Conservation (phyloP, 1,140 invertebrate genomes). For the Dendroctonus valens region DNA sequence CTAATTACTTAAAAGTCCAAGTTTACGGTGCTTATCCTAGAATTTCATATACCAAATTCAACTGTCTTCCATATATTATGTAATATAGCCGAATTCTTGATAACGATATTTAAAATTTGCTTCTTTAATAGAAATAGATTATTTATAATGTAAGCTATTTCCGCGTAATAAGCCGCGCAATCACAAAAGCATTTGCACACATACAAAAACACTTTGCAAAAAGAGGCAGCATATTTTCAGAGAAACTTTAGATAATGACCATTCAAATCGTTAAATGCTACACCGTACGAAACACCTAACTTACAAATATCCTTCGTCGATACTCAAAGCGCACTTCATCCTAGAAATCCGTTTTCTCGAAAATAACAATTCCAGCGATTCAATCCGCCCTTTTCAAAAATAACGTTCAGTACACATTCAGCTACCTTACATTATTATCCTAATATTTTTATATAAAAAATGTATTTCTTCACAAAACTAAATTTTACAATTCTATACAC, state of each 20-base stretch:
- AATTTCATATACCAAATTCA: neutral
- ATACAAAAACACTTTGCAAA: neutral
- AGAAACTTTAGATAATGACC: neutral
- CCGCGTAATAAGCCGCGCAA: neutral
- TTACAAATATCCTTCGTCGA: constrained; percentile 2
- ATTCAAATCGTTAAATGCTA: neutral
- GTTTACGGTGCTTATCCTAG: no score
- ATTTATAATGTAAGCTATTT: neutral
- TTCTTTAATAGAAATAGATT: neutral
- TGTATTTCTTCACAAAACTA: constrained; percentile 37
- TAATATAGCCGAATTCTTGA: neutral
- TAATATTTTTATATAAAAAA: constrained; percentile 28
- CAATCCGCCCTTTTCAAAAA: constrained; percentile 8
- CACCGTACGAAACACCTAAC: neutral
- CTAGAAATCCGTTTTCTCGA: neutral
- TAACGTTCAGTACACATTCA: constrained; percentile 28
- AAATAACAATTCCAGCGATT: constrained; percentile 6
- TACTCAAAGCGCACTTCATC: neutral
- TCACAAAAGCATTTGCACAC: neutral
- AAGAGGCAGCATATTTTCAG: neutral
- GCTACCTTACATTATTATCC: constrained; percentile 21
- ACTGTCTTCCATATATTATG: neutral
- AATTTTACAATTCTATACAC: constrained; percentile 40
- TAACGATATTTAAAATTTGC: neutral
- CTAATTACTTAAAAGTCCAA: neutral